Evolutionary conservation across 2,113 vertebrate species (phyloP), one percentile per base, ranked within the genome.

Genomic region (Myrmecobius fasciatus): DNA sequence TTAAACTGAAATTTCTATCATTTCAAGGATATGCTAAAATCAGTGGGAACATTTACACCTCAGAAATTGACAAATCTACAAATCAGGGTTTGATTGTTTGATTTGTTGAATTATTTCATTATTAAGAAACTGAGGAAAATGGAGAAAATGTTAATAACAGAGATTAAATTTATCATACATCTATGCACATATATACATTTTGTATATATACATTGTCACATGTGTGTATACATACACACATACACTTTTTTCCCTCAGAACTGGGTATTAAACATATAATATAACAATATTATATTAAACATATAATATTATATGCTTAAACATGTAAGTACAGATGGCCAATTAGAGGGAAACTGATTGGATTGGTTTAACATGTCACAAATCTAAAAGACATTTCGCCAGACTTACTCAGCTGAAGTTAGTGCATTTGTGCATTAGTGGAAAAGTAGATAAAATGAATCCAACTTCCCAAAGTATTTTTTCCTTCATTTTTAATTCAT

Each of bases 401-500:
- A 56, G 47, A 52, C 11, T 54, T 92, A 43, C 92, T 52, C 75
- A 89, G 7, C 36, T 54, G 52, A 93, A 92, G 75, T 92, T 67
- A 47, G 89, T 51, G 5, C 89, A 54, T 92, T 31, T 49, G 51
- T 90, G 9, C 83, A 47, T 89, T 52, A 95, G 2, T 92, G 90
- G 91, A 46, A 43, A 56, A 46, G 89, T 93, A 48, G 83, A 49
- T 54, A 94, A 91, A 46, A 83, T 96, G n/a, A 89, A 25, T 8
- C 83, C 46, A 31, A 28, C 90, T 49, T 48, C 83, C 25, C 26
- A 93, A 96, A 25, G 7, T 14, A 2, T 91, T 92, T 75, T 60
- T 89, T 60, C 96, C 92, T 93, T 48, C 10, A 25, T 48, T 91
- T 92, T 53, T 54, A 75, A 83, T 90, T 95, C 91, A 52, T 90